A percentile compares a stretch with the other conserved stretches of the same genome.
Conservation (phyloP, 2,113 vertebrate species). For the Oncorhynchus keta region DNA sequence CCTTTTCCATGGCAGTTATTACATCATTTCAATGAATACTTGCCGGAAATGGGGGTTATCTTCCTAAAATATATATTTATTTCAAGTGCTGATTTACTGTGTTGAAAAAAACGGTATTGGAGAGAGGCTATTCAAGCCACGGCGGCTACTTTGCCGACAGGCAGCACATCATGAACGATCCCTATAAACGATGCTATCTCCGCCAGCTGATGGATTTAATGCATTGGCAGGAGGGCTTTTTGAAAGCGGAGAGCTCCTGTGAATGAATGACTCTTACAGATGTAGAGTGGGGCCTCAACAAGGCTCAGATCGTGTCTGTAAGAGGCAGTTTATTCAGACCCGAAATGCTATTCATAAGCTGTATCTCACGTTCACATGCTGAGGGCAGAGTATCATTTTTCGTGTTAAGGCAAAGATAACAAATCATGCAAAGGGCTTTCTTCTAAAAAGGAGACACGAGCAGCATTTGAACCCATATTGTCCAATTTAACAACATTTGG, state of each 20-base stretch:
- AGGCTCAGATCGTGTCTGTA: slow-evolving; percentile 44
- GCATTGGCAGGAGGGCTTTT: slow-evolving; percentile 38
- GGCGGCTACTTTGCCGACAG: slow-evolving; percentile 26
- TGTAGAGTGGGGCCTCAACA: slow-evolving; percentile 53
- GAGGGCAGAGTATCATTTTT: slow-evolving; percentile 34
- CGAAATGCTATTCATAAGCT: slow-evolving; percentile 51
- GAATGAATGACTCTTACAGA: slow-evolving; percentile 53
- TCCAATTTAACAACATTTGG: background rate
- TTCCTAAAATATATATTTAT: slow-evolving; percentile 77
- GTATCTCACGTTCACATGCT: slow-evolving; percentile 35
- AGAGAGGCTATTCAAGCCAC: slow-evolving; percentile 1
- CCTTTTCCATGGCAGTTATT: slow-evolving; percentile 76
- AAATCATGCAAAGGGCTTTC: slow-evolving; percentile 28
- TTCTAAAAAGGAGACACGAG: background rate
- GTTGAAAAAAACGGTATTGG: slow-evolving; percentile 61
- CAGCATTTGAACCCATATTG: background rate
- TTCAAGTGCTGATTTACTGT: slow-evolving; percentile 79
- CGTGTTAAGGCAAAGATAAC: slow-evolving; percentile 38
- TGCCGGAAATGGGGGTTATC: slow-evolving; percentile 76
- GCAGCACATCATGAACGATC: slow-evolving; percentile 44
- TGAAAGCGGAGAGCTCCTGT: slow-evolving; percentile 34
- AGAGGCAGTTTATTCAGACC: slow-evolving; percentile 52
- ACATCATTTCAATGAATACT: slow-evolving; percentile 83
- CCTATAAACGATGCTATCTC: slow-evolving; percentile 53
- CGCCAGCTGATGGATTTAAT: slow-evolving; percentile 53